Percentiles rank a stretch among this genome's conserved stretches.
Evolutionary conservation across 2,797 vertebrate genomes (phyloP).

Genomic region (Oryzias dopingdopingensis): DNA sequence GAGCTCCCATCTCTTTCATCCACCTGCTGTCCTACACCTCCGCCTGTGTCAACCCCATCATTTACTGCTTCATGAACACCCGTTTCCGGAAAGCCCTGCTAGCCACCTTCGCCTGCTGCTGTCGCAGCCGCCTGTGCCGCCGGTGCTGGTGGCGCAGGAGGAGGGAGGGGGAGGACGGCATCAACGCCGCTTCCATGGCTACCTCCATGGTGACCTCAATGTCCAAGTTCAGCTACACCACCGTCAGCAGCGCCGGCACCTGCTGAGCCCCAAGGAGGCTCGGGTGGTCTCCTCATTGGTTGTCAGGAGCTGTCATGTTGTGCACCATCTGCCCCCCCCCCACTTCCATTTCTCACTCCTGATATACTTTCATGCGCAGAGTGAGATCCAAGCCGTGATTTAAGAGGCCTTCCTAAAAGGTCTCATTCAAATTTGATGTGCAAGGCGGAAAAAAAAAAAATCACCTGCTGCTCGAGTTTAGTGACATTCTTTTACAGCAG

Average conservation of each 20-base stretch:
- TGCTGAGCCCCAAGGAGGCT: slow-evolving; percentile 58
- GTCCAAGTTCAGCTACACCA: slow-evolving; percentile 91
- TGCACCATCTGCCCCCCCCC: slow-evolving; percentile 24
- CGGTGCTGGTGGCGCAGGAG: slow-evolving; percentile 33
- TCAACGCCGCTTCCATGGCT: slow-evolving; percentile 54
- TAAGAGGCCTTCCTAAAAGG: slow-evolving; percentile 34
- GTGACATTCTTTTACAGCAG: slow-evolving; percentile 23
- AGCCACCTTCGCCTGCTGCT: slow-evolving; percentile 81
- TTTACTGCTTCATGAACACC: slow-evolving; percentile 98
- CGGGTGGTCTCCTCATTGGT: neutral
- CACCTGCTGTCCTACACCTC: slow-evolving; percentile 90
- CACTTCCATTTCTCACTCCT: slow-evolving; percentile 29
- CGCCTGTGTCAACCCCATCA: slow-evolving; percentile 88
- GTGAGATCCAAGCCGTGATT: slow-evolving; percentile 29
- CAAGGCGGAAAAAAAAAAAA: slow-evolving; percentile 26
- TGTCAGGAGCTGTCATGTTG: neutral
- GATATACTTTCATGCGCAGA: slow-evolving; percentile 33
- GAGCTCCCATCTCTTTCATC: slow-evolving; percentile 93
- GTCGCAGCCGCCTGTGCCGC: slow-evolving; percentile 54
- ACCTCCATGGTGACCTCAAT: slow-evolving; percentile 77
- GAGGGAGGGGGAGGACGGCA: slow-evolving; percentile 60
- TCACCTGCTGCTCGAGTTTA: slow-evolving; percentile 3
- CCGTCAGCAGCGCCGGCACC: slow-evolving; percentile 85
- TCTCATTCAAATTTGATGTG: slow-evolving; percentile 40
- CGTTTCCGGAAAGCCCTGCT: slow-evolving; percentile 89